Evolutionary conservation across 2,888 invertebrate genomes (phyloP).

Genomic region (Griposia aprilina): DNA sequence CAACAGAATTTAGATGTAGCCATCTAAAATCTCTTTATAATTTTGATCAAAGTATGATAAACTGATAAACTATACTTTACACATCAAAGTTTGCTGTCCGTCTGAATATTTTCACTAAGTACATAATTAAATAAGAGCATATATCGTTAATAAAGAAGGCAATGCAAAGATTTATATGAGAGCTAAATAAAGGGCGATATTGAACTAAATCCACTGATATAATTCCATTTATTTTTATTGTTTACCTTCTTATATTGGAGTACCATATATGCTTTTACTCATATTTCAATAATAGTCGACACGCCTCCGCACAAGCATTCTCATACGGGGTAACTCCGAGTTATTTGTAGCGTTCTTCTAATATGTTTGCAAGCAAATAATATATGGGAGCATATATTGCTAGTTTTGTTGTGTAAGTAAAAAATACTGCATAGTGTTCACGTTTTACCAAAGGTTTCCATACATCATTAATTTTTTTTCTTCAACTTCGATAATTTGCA

Average conservation of each 20-base stretch:
- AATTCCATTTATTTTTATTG: constrained; percentile 24
- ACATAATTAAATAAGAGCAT: background rate
- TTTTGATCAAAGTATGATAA: background rate
- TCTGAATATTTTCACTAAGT: background rate
- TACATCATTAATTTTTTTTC: background rate
- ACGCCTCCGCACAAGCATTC: constrained; percentile 27
- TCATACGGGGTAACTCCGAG: constrained; percentile 48
- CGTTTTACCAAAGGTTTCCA: background rate
- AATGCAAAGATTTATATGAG: background rate
- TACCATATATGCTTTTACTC: constrained; percentile 29
- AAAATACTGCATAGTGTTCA: background rate
- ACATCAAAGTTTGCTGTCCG: background rate
- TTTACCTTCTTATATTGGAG: constrained; percentile 42
- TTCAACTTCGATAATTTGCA: background rate
- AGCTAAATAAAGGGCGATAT: background rate
- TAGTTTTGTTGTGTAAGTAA: background rate
- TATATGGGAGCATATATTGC: background rate
- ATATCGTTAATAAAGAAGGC: background rate
- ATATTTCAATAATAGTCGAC: constrained; percentile 51
- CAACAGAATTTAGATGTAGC: no score
- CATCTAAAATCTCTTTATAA: no score
- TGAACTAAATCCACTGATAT: background rate
- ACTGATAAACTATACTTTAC: no score
- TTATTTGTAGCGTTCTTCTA: constrained; percentile 49
- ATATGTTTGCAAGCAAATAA: constrained; percentile 43